A percentile compares a stretch with the other conserved stretches of the same genome.
phyloP scores from a whole-genome alignment of 64 coral and sea anemone genomes.

The Trachythela sp. region DNA sequence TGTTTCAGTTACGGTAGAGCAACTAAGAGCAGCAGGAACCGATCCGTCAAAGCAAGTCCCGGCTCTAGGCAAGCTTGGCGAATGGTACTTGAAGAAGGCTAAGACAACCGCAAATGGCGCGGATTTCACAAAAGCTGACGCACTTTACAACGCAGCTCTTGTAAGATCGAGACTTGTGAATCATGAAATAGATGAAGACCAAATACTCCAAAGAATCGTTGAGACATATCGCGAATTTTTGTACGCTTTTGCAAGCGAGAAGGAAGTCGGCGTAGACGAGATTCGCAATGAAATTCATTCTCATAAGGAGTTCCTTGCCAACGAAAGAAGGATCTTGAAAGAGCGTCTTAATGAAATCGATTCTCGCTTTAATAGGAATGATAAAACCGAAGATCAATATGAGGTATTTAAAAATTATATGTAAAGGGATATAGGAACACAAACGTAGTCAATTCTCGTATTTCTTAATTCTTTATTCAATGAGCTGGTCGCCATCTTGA shows the following conservation, averaged over 20 bases:
- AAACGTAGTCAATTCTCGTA: no score
- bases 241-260: neutral
- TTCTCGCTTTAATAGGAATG: neutral
- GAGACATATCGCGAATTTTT: neutral
- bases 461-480: no score
- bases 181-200: neutral
- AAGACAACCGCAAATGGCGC: neutral
- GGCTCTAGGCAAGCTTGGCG: neutral
- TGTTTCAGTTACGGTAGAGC: neutral
- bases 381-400: neutral
- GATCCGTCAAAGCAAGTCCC: neutral
- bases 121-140: slow-evolving; percentile 5
- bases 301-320: neutral
- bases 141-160: slow-evolving; percentile 18
- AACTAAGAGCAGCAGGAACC: neutral
- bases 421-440: neutral
- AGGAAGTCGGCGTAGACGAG: neutral
- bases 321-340: neutral
- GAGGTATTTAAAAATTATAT: neutral
- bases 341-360: slow-evolving; percentile 1
- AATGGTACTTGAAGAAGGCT: neutral
- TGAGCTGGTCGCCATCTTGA: no score
- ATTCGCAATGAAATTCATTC: slow-evolving; percentile 23
- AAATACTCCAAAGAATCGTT: neutral
- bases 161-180: neutral